A percentile compares a stretch with the other conserved stretches of the same genome.
These are phyloP conservation scores for Saccopteryx bilineata DNA, from an alignment of 2,113 vertebrate genomes.

Conservation along the genomic window DNA sequence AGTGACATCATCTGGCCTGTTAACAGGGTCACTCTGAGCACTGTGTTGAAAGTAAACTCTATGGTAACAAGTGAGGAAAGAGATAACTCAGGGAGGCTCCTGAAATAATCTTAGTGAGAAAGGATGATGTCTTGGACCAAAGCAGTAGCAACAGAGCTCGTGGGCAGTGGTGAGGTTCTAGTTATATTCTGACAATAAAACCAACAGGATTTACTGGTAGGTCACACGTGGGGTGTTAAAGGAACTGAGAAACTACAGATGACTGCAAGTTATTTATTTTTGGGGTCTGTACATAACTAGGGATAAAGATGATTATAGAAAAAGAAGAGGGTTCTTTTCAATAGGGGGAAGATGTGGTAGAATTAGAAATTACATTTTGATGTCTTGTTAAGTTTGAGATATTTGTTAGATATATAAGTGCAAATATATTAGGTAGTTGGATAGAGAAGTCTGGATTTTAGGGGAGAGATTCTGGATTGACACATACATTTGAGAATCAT, in stretches of 20 bases:
- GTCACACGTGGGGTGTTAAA: background rate
- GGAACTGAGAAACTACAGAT: slow-evolving; percentile 10
- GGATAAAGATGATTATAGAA: background rate
- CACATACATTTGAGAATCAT: background rate
- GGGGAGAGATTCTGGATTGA: background rate
- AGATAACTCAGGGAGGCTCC: background rate
- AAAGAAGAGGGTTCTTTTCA: background rate
- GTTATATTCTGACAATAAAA: background rate
- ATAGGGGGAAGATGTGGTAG: background rate
- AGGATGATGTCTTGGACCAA: background rate
- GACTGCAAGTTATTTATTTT: background rate
- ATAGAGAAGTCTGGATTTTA: background rate
- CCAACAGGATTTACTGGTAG: background rate
- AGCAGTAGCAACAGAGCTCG: background rate
- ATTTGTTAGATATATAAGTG: background rate
- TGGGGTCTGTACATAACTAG: background rate
- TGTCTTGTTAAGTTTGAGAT: background rate
- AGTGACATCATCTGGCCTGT: background rate
- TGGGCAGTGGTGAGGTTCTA: background rate
- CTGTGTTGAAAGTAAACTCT: background rate
- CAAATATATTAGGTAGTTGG: background rate
- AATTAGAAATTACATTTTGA: slow-evolving; percentile 12
- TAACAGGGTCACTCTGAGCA: background rate
- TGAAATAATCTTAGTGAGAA: background rate
- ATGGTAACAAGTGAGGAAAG: background rate